Evolutionary conservation across 2,113 vertebrate species (phyloP).

Genomic region (Antechinus flavipes): DNA sequence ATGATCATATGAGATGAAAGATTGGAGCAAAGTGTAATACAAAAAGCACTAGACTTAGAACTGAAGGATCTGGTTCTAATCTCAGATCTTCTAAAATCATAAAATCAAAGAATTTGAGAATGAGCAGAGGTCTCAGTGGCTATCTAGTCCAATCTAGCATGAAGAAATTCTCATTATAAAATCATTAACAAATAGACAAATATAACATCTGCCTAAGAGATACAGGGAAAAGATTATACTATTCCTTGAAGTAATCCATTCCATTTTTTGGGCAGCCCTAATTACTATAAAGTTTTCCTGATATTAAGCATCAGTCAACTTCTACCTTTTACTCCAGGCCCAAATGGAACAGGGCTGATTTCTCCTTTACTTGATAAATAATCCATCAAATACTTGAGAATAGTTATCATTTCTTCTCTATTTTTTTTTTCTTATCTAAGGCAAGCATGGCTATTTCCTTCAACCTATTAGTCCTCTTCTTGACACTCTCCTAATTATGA

Average conservation of each 20-base stretch:
- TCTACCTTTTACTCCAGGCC: not conserved
- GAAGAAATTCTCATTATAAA: not conserved
- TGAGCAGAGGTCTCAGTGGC: not conserved
- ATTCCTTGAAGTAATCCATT: not conserved
- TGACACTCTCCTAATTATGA: not conserved
- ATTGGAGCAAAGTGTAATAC: constrained; percentile 42
- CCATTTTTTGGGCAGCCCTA: not conserved
- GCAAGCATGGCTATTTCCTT: not conserved
- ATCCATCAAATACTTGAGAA: not conserved
- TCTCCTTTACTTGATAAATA: not conserved
- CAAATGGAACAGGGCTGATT: not conserved
- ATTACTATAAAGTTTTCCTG: not conserved
- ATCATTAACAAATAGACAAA: not conserved
- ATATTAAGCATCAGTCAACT: not conserved
- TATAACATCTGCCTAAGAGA: not conserved
- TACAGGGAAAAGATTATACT: not conserved
- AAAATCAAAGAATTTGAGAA: not conserved
- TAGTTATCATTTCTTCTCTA: not conserved
- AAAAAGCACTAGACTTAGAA: not conserved
- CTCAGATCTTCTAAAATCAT: not conserved
- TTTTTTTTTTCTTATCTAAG: not conserved
- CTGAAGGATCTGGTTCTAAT: not conserved
- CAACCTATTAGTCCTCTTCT: not conserved
- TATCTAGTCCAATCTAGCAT: not conserved
- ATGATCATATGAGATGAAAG: constrained; percentile 58